Base-by-base conservation (phyloP, 2,797 vertebrate genomes). In the Betta splendens region DNA sequence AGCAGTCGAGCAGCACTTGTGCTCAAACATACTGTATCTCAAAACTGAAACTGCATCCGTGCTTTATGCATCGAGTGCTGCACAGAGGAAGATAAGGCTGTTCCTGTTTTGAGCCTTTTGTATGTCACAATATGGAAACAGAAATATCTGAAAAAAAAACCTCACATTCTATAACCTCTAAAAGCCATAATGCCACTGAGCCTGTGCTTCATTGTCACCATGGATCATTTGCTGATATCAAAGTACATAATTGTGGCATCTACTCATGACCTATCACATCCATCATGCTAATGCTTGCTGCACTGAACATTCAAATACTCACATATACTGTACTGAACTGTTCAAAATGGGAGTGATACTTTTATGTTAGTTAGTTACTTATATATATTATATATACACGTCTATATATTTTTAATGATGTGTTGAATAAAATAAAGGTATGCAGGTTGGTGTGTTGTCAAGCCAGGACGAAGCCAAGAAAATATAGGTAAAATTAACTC, bases 221-320 rank as follows among this genome's bases (percentile, higher is more conserved):
- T 23, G 39, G 46, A 15, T 69, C 33, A 47, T 50, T 49, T 60
- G 23, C 28, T 46, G 52, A 67, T 38, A 43, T 49, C 47, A 21
- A 17, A 69, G 52, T 38, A 57, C 28, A 64, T 64, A 55, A 69
- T 44, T 57, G 45, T 29, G 37, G 49, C 31, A 16, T 32, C 40
- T 67, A 38, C 63, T 71, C 29, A 49, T 33, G 20, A 37, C 44
- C 43, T 32, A 47, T 73, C 16, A 59, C 23, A 46, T 43, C 29
- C 60, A 66, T 51, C 45, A 50, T 31, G 5, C 17, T 73, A 44
- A 68, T 64, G 21, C 20, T 36, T 8, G 48, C 43, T 59, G 28
- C 3, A 43, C 26, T 40, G 23, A 50, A 36, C 42, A 47, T 28
- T 60, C 37, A 57, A 64, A 64, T 62, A 55, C 7, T 35, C 51